A percentile compares a stretch with the other conserved stretches of the same genome.
phyloP scores from a whole-genome alignment of 2,113 vertebrate genomes.

The Columbina picui region DNA sequence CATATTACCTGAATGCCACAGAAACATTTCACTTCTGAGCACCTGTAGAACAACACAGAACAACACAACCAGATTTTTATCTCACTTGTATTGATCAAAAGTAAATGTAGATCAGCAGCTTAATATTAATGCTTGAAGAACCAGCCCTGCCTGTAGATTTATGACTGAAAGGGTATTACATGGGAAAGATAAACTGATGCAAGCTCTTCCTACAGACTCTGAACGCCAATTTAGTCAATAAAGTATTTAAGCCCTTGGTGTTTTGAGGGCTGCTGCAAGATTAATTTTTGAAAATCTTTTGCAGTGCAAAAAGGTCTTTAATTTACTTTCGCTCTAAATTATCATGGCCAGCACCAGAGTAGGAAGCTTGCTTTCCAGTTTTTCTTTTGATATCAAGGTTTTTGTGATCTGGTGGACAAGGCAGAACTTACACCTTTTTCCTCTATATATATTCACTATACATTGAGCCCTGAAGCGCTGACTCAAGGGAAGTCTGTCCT shows the following conservation, averaged over 20 bases:
- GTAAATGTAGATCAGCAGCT: conserved; percentile 10
- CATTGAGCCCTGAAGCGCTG: neutral
- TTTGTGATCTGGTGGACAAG: neutral
- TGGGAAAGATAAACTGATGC: conserved; percentile 58
- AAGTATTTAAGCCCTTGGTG: conserved; percentile 73
- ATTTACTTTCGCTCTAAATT: conserved; percentile 61
- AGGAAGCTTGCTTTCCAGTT: neutral
- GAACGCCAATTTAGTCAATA: conserved; percentile 60
- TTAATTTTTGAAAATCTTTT: conserved; percentile 72
- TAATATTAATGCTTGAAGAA: conserved; percentile 40
- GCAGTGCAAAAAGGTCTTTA: conserved; percentile 63
- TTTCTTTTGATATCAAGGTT: neutral
- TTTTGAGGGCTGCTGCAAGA: conserved; percentile 58
- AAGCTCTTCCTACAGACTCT: conserved; percentile 2
- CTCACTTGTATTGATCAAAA: neutral
- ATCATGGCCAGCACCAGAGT: neutral
- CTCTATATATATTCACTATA: neutral
- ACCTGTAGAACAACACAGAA: neutral
- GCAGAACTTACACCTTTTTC: neutral
- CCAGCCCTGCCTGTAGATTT: conserved; percentile 31
- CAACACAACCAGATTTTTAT: neutral
- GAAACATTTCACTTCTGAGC: neutral
- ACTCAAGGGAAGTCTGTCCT: neutral
- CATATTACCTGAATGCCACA: neutral
- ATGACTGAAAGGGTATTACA: conserved; percentile 23